Conservation (phyloP, 2,113 vertebrate species). For the Cryptotis parvus region DNA sequence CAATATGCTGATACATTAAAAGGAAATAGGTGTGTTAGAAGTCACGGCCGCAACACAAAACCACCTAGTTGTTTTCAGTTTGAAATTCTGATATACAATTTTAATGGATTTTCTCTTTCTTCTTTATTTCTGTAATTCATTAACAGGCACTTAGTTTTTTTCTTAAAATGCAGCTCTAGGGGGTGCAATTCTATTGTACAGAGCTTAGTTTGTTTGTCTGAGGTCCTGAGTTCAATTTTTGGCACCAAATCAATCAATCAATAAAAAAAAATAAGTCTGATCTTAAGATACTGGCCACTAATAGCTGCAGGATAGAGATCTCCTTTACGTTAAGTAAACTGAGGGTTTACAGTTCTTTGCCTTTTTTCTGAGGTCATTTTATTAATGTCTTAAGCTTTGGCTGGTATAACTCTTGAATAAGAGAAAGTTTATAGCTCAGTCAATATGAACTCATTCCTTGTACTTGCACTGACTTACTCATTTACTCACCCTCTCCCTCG, state of each 20-base stretch:
- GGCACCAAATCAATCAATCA: no score
- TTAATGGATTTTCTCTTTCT: background rate
- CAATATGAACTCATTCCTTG: background rate
- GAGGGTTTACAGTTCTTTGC: background rate
- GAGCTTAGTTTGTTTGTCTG: no score
- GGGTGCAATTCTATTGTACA: no score
- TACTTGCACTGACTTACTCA: background rate
- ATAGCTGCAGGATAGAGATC: background rate
- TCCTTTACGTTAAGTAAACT: background rate
- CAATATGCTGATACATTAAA: background rate
- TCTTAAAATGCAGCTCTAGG: background rate
- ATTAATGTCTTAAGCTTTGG: background rate
- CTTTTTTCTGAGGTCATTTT: background rate
- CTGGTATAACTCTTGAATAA: background rate
- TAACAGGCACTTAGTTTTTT: background rate
- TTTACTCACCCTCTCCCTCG: rapidly evolving
- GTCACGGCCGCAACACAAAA: background rate
- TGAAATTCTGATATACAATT: background rate
- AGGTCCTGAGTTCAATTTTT: no score
- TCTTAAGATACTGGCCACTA: background rate
- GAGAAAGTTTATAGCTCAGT: background rate
- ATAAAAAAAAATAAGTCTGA: no score
- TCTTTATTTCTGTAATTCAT: background rate
- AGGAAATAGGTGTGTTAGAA: background rate
- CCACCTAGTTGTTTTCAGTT: background rate